These are phyloP conservation scores for Cebidichthys violaceus DNA, from an alignment of 2,113 vertebrate species.

Conservation along the genomic window DNA sequence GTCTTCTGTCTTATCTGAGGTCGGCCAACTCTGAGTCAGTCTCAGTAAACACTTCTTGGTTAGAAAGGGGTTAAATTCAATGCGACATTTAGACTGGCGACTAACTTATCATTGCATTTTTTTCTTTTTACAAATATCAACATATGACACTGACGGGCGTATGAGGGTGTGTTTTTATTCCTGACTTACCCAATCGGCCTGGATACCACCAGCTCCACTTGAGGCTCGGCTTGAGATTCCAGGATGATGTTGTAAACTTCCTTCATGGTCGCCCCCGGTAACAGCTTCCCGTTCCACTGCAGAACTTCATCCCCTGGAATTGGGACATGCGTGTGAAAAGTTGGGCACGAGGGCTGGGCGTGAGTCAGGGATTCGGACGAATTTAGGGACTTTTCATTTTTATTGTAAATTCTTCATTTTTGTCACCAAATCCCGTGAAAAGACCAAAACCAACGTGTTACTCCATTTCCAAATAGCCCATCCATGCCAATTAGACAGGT, in stretches of 20 bases:
- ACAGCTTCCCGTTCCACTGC: constrained; percentile 98
- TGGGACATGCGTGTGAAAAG: background rate
- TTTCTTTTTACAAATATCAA: background rate
- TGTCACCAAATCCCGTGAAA: background rate
- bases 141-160: background rate
- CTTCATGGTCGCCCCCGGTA: constrained; percentile 98
- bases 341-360: no score
- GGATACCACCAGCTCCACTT: constrained; percentile 99
- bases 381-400: background rate
- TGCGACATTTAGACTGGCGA: background rate
- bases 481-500: background rate
- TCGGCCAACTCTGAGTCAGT: constrained; percentile 37
- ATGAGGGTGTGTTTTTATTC: background rate
- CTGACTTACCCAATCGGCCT: constrained; percentile 96
- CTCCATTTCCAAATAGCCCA: background rate
- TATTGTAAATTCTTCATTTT: background rate
- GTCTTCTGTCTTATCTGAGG: constrained; percentile 25
- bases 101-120: constrained; percentile 16
- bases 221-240: constrained; percentile 97
- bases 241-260: constrained; percentile 99
- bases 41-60: background rate
- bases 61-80: constrained; percentile 19
- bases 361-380: background rate
- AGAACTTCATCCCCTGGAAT: constrained; percentile 96
- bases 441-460: background rate